These are phyloP conservation scores for Eupithecia subfuscata DNA, from an alignment of 2,888 invertebrate species.

Conservation along the genomic window DNA sequence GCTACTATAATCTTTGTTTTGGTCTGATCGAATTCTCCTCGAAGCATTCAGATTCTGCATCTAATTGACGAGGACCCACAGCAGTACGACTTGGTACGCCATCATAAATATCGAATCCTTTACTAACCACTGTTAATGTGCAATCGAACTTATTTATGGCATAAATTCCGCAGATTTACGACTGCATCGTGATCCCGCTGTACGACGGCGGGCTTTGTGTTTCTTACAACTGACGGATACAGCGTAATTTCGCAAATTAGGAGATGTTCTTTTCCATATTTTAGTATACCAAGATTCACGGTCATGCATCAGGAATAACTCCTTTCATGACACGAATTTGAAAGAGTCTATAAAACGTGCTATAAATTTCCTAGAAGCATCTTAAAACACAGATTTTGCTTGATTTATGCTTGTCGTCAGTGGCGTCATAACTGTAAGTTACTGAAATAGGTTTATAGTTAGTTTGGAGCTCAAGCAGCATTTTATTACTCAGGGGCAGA, in stretches of 20 bases:
- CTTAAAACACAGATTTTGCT: neutral
- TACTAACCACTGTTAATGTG: conserved; percentile 54
- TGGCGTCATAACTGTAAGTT: neutral
- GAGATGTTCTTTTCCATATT: neutral
- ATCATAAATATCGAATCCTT: conserved; percentile 57
- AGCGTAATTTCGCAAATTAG: conserved; percentile 21
- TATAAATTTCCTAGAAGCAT: neutral
- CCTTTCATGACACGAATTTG: neutral
- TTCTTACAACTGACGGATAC: conserved; percentile 24
- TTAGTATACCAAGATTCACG: neutral
- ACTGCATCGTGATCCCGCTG: conserved; percentile 47
- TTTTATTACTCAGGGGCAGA: conserved; percentile 1
- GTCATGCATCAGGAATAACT: too few relatives aligned
- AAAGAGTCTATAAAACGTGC: neutral
- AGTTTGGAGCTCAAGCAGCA: neutral
- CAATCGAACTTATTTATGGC: conserved; percentile 57
- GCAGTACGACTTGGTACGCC: conserved; percentile 2
- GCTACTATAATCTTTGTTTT: neutral
- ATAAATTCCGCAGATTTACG: conserved; percentile 52
- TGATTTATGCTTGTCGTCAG: conserved; percentile 1
- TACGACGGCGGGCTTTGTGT: conserved; percentile 41
- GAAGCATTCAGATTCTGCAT: neutral
- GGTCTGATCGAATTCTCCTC: neutral
- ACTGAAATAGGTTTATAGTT: conserved; percentile 2
- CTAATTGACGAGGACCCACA: conserved; percentile 14